Conservation (phyloP, 2,888 invertebrate genomes). For the Buathra laborator region DNA sequence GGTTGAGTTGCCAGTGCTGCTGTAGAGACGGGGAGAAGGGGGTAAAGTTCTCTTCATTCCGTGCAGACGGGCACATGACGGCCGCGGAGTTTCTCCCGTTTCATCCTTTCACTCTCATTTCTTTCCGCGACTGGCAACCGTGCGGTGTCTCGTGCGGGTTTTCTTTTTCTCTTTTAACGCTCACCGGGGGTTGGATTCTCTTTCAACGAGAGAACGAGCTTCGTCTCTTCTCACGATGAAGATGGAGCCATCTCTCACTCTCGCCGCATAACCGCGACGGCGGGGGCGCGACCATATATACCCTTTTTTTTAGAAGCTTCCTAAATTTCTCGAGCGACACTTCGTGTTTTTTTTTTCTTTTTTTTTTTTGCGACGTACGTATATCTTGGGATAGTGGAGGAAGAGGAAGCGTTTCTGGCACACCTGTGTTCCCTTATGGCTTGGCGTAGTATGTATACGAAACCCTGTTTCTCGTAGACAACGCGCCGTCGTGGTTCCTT, state of each 20-base stretch:
- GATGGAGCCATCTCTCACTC: conserved; percentile 20
- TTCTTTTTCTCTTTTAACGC: conserved; percentile 40
- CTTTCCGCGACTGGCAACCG: conserved; percentile 25
- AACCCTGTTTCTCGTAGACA: conserved; percentile 10
- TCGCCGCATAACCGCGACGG: conserved; percentile 21
- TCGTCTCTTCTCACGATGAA: conserved; percentile 12
- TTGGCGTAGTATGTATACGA: background rate
- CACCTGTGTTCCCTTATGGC: conserved; percentile 56
- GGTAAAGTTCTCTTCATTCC: conserved; percentile 48
- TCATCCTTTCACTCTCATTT: conserved; percentile 42
- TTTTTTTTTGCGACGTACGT: background rate
- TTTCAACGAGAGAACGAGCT: conserved; percentile 20
- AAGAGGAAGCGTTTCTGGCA: conserved; percentile 1
- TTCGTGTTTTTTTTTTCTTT: conserved; percentile 60
- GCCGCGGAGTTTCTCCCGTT: conserved; percentile 20
- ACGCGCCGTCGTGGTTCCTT: conserved; percentile 16
- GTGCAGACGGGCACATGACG: conserved; percentile 37
- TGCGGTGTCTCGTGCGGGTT: conserved; percentile 4
- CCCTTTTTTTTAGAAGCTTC: conserved; percentile 71
- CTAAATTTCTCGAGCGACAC: conserved; percentile 76
- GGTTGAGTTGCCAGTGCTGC: background rate
- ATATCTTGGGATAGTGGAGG: conserved; percentile 25
- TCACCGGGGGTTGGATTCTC: conserved; percentile 12
- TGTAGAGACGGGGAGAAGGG: background rate
- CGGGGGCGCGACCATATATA: conserved; percentile 36